Evolutionary conservation across 2,113 vertebrate genomes (phyloP).

Genomic region (Myotis lucifugus): DNA sequence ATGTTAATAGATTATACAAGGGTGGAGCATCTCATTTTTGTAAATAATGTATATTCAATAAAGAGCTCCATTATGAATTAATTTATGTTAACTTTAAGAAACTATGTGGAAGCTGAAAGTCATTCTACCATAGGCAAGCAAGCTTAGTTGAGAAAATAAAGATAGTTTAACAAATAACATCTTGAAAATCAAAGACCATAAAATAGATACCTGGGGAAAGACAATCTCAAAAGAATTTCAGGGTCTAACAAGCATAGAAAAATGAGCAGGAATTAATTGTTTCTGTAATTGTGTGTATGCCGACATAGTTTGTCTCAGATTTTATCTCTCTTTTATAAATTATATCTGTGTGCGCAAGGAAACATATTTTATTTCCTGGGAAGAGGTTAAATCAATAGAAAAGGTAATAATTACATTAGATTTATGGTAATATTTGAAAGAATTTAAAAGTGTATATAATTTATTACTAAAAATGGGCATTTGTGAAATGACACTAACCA

Average conservation of each 20-base stretch:
- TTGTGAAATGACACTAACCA: not conserved
- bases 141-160: not conserved
- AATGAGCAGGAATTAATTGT: not conserved
- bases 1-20: not conserved
- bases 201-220: not conserved
- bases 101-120: not conserved
- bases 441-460: not conserved
- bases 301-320: not conserved
- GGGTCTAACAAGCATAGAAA: not conserved
- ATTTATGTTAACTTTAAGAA: not conserved
- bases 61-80: not conserved
- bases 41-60: not conserved
- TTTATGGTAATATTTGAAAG: not conserved
- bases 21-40: not conserved
- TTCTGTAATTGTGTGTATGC: not conserved
- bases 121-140: not conserved
- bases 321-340: not conserved
- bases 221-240: not conserved
- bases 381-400: not conserved
- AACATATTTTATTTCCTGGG: not conserved
- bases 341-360: not conserved
- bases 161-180: not conserved
- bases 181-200: slow-evolving; percentile 9
- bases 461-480: not conserved
- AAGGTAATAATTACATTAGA: not conserved